Evolutionary conservation across 2,888 invertebrate species (phyloP).

Genomic region (Muschampia plurimacula): DNA sequence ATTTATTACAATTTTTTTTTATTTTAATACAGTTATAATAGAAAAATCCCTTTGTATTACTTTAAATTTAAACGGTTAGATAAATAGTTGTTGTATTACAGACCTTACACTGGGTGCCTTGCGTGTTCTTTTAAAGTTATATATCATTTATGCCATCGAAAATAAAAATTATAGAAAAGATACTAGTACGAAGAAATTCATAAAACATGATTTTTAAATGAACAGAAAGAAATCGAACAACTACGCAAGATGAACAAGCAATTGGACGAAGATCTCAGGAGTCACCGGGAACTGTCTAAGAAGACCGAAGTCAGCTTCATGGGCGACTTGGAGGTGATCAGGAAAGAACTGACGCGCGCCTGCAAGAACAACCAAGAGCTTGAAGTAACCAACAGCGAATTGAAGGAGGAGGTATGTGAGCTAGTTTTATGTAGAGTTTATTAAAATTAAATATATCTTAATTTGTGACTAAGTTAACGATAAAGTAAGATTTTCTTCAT

Average conservation of each 20-base stretch:
- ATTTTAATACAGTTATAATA: too few relatives aligned
- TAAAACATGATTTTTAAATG: background rate
- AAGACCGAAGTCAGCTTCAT: conserved; percentile 75
- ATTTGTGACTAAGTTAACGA: too few relatives aligned
- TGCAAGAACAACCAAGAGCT: conserved; percentile 87
- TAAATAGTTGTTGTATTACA: too few relatives aligned
- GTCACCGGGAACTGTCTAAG: conserved; percentile 74
- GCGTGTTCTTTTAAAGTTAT: too few relatives aligned
- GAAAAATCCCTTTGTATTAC: too few relatives aligned
- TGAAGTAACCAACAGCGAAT: conserved; percentile 89
- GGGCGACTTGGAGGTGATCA: conserved; percentile 79
- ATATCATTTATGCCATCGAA: too few relatives aligned
- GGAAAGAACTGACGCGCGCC: conserved; percentile 80
- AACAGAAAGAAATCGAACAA: conserved; percentile 71
- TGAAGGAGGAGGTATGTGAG: conserved; percentile 87
- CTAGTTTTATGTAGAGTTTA: background rate
- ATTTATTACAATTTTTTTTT: too few relatives aligned
- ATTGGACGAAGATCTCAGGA: conserved; percentile 78
- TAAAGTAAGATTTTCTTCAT: too few relatives aligned
- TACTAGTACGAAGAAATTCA: background rate
- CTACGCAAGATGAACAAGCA: conserved; percentile 70
- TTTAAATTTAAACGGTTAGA: too few relatives aligned
- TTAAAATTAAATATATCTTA: background rate
- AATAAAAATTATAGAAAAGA: too few relatives aligned
- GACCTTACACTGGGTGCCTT: too few relatives aligned